phyloP scores from a whole-genome alignment of 2,797 vertebrate genomes.

The Eurystomus glaucurus region DNA sequence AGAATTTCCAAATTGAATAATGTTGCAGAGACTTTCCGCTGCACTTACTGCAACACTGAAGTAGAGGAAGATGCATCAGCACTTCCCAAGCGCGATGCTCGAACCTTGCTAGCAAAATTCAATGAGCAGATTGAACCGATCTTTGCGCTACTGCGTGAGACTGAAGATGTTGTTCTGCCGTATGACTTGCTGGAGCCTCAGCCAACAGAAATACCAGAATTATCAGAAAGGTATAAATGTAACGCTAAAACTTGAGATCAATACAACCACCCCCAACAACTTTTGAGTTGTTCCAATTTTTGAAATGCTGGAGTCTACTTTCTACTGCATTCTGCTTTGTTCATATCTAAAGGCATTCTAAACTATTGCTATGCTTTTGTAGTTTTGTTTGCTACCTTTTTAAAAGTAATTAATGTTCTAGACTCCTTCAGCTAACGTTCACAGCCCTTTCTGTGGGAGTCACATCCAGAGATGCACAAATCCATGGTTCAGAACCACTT shows the following conservation, averaged over 20 bases:
- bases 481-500: neutral
- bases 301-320: neutral
- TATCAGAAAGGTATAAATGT: conserved; percentile 56
- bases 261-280: neutral
- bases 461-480: neutral
- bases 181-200: conserved; percentile 70
- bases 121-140: conserved; percentile 76
- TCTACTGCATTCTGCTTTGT: neutral
- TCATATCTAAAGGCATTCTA: neutral
- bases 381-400: neutral
- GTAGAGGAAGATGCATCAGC: conserved; percentile 76
- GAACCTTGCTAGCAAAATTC: conserved; percentile 68
- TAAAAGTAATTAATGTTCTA: neutral
- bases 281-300: neutral
- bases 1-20: neutral
- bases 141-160: conserved; percentile 68
- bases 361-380: neutral
- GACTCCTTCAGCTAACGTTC: neutral
- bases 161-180: conserved; percentile 62
- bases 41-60: conserved; percentile 78
- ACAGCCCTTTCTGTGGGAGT: neutral
- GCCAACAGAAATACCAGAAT: conserved; percentile 71
- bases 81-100: neutral
- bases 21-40: conserved; percentile 74
- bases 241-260: neutral